Evolutionary conservation across 2,113 vertebrate species (phyloP).

Genomic region (Ammodytes marinus): DNA sequence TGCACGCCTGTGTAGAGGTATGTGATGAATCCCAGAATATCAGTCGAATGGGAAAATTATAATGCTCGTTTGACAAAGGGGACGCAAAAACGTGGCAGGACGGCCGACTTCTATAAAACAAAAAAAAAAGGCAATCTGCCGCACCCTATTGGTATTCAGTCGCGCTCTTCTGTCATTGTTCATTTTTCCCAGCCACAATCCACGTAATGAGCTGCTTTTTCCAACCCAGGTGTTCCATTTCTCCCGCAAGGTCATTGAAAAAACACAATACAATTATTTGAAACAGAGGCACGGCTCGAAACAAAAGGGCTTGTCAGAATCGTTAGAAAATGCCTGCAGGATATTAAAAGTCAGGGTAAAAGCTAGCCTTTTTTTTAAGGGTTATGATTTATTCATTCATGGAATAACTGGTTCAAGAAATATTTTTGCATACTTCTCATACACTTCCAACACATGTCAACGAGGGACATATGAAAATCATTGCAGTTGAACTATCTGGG

Average conservation of each 20-base stretch:
- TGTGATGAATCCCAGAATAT: slow-evolving; percentile 31
- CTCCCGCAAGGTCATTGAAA: slow-evolving; percentile 73
- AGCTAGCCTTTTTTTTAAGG: slow-evolving; percentile 38
- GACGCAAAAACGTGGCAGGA: slow-evolving; percentile 44
- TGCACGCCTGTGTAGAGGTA: slow-evolving; percentile 14
- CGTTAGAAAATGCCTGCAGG: slow-evolving; percentile 60
- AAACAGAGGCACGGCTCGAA: slow-evolving; percentile 56
- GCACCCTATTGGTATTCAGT: slow-evolving; percentile 73
- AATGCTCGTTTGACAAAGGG: slow-evolving; percentile 45
- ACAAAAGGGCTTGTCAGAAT: slow-evolving; percentile 70
- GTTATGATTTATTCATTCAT: slow-evolving; percentile 68
- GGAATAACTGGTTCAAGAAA: slow-evolving; percentile 45
- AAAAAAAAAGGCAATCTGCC: slow-evolving; percentile 66
- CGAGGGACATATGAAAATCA: slow-evolving; percentile 6
- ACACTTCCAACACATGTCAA: slow-evolving; percentile 32
- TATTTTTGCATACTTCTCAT: slow-evolving; percentile 40
- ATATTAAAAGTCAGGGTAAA: slow-evolving; percentile 58
- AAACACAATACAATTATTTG: slow-evolving; percentile 71
- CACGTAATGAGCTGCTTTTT: slow-evolving; percentile 76
- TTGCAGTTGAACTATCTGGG: neutral
- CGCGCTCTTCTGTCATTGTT: slow-evolving; percentile 72
- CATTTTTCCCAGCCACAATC: slow-evolving; percentile 74
- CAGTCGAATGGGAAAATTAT: slow-evolving; percentile 22
- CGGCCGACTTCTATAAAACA: slow-evolving; percentile 64
- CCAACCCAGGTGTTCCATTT: slow-evolving; percentile 74